Evolutionary conservation across 1,140 invertebrate genomes (phyloP), one percentile per base, ranked within the genome.

Genomic region (Drosophila parabipectinata): DNA sequence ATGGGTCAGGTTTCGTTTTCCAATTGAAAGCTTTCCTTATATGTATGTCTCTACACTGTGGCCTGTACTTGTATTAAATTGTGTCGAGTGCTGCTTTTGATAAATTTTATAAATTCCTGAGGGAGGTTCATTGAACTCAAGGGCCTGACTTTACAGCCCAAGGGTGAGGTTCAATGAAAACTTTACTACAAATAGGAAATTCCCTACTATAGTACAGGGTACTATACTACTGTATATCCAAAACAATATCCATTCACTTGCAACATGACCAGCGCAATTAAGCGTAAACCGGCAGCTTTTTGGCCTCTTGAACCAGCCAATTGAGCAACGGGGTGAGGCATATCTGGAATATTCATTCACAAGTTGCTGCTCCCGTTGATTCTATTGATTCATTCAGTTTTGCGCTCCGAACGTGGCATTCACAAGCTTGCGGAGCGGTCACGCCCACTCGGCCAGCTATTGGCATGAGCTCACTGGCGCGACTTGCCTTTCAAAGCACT

Each of bases 271-370:
- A 85, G 67, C 82, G 56, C 82, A 85, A 85, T 87, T 82, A 57
- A 69, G 62, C 60, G 52, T 53, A 51, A 59, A 67, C 26, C 41
- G 67, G 52, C 45, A 61, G 71, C 82, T 83, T 79, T 82, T 77
- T 87, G 79, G 77, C 83, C 83, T 77, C 50, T 88, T 88, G 83
- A 88, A 60, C 79, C 55, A 68, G 21, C 62, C 83, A 88, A 88
- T 88, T 88, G 83, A 83, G 67, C 67, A 79, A 67, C 63, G 8
- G 10, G 34, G 34, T 37, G 34, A 37, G 34, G 34, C 34, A 78
- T 47, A 54, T 79, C 59, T 82, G 50, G 73, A 56, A 45, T 52
- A 66, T 76, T 67, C 64, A 78, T 76, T 61, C 71, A 79, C 62
- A 56, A 75, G 12, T 61, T 48, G 18, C 15, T 39, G 30, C 48